Evolutionary conservation across 2,888 invertebrate genomes (phyloP).

Genomic region (Meghimatium bilineatum): DNA sequence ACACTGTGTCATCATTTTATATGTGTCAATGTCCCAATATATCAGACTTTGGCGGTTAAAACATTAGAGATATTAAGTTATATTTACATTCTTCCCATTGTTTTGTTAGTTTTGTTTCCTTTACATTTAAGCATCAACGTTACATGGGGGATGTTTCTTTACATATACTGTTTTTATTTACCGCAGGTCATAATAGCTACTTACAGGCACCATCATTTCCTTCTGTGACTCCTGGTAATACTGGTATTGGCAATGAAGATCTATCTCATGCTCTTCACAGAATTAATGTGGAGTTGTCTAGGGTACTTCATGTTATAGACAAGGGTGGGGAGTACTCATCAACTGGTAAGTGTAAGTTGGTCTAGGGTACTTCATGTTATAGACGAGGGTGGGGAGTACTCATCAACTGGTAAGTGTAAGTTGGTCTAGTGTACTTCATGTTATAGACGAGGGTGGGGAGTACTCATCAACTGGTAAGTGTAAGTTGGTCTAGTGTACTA

Average conservation of each 20-base stretch:
- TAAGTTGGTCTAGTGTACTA: conserved; percentile 57
- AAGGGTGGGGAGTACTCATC: conserved; percentile 19
- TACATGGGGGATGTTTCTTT: neutral
- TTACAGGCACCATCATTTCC: conserved; percentile 14
- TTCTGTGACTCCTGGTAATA: neutral
- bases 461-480: neutral
- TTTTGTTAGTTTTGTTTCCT: neutral
- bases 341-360: neutral
- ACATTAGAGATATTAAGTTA: too few species aligned
- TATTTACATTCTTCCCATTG: neutral
- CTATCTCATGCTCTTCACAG: conserved; percentile 60
- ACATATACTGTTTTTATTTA: conserved; percentile 3
- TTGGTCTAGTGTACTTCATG: conserved; percentile 57
- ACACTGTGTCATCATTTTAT: too few species aligned
- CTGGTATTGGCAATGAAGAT: conserved; percentile 33
- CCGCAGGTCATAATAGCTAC: conserved; percentile 38
- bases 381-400: conserved; percentile 26
- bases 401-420: neutral
- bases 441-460: conserved; percentile 38
- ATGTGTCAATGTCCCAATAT: too few species aligned
- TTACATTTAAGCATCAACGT: too few species aligned
- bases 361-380: conserved; percentile 58
- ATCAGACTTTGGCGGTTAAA: too few species aligned
- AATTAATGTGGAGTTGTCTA: conserved; percentile 70
- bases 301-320: conserved; percentile 58